Evolutionary conservation across 2,797 vertebrate species (phyloP).

Genomic region (Channallabes apus): DNA sequence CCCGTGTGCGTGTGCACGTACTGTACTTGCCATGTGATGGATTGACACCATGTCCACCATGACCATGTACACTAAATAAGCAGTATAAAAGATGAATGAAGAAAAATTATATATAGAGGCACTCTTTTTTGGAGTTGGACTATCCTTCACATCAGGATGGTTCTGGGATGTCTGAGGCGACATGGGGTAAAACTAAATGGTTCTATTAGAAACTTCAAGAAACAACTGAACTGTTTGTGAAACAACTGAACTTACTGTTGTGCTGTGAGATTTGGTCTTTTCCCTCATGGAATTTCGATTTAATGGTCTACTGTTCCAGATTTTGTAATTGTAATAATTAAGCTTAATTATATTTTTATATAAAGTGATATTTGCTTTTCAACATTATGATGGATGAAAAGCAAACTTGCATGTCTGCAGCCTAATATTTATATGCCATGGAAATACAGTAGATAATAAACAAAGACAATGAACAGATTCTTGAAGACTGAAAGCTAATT

Average conservation of each 20-base stretch:
- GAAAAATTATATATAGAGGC: no score
- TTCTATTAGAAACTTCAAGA: not conserved
- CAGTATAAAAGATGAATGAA: no score
- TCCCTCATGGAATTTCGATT: not conserved
- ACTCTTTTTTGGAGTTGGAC: no score
- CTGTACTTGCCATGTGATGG: no score
- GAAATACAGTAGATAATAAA: not conserved
- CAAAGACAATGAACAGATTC: not conserved
- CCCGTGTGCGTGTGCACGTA: no score
- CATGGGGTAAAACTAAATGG: no score
- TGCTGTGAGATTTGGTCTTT: not conserved
- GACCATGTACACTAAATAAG: no score
- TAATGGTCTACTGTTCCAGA: not conserved
- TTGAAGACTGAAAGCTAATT: not conserved
- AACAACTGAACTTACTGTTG: not conserved
- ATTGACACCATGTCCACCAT: no score
- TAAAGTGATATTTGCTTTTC: not conserved
- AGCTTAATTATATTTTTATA: not conserved
- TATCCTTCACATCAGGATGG: no score
- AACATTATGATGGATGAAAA: not conserved
- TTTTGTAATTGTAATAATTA: not conserved
- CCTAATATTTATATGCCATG: not conserved
- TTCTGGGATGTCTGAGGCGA: no score
- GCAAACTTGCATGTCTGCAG: not conserved
- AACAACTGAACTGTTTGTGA: not conserved